Evolutionary conservation across 2,888 invertebrate genomes (phyloP).

Genomic region (Clostera curtula): DNA sequence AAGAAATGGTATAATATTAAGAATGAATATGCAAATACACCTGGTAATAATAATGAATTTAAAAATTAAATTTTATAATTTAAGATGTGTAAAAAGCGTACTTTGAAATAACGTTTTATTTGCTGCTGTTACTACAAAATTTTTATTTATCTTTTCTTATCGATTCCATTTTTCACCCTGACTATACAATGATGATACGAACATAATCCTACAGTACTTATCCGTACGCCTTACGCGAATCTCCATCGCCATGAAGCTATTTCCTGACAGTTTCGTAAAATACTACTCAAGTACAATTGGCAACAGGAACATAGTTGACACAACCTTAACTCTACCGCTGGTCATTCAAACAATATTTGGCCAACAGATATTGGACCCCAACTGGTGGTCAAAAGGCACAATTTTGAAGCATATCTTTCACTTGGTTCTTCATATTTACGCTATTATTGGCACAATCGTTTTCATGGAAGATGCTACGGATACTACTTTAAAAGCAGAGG

Average conservation of each 20-base stretch:
- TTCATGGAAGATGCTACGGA: constrained; percentile 28
- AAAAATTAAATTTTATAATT: too few species aligned
- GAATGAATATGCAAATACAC: too few species aligned
- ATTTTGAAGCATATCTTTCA: constrained; percentile 27
- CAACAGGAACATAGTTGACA: constrained; percentile 33
- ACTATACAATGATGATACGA: neutral
- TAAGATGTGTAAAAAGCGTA: too few species aligned
- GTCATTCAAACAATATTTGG: constrained; percentile 37
- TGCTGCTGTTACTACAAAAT: too few species aligned
- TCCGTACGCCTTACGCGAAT: constrained; percentile 11
- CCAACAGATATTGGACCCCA: constrained; percentile 43
- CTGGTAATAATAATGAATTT: too few species aligned
- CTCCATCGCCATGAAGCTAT: constrained; percentile 27
- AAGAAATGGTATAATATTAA: too few species aligned
- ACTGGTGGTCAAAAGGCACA: constrained; percentile 40
- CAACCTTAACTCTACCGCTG: constrained; percentile 27
- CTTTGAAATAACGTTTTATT: too few species aligned
- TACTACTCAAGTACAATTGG: constrained; percentile 38
- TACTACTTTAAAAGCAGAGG: constrained; percentile 34
- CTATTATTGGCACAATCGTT: constrained; percentile 39
- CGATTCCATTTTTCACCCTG: neutral
- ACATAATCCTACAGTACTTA: too few species aligned
- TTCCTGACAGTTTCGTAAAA: constrained; percentile 18
- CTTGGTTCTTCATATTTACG: constrained; percentile 33
- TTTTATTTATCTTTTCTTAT: neutral